Conservation (phyloP, 2,113 vertebrate species). For the Nibea coibor region DNA sequence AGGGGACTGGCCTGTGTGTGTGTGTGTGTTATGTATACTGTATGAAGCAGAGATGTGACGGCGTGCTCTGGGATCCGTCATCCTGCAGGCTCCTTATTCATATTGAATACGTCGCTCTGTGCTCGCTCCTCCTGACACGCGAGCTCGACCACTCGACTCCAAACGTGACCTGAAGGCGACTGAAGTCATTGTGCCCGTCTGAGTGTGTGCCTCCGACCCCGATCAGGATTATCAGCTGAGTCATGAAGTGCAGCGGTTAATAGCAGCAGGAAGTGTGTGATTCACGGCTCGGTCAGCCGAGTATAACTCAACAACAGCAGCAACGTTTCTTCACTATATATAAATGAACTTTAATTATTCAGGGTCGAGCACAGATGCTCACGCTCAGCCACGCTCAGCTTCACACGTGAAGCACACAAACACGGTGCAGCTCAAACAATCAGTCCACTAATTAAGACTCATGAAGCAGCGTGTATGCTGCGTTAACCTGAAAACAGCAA, state of each 20-base stretch:
- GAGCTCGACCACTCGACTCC: neutral
- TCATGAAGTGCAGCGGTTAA: neutral
- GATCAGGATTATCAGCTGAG: neutral
- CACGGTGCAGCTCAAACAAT: conserved; percentile 13
- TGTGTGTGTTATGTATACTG: neutral
- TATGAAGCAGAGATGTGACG: neutral
- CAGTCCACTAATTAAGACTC: neutral
- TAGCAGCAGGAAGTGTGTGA: conserved; percentile 12
- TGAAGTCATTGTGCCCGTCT: neutral
- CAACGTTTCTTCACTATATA: conserved; percentile 21
- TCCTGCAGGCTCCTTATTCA: conserved; percentile 1
- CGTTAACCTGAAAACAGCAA: neutral
- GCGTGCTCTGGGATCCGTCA: neutral
- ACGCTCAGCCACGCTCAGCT: conserved; percentile 34
- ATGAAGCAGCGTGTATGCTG: neutral
- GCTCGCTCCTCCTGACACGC: neutral
- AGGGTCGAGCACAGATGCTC: conserved; percentile 50
- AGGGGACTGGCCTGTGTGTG: neutral
- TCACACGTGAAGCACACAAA: conserved; percentile 22
- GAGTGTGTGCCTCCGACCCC: neutral
- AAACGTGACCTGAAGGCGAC: neutral
- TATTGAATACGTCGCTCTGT: neutral
- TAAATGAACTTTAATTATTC: conserved; percentile 57
- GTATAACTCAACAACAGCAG: neutral
- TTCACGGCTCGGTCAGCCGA: neutral